Conservation (phyloP, 2,113 vertebrate genomes). For the Ranitomeya variabilis region DNA sequence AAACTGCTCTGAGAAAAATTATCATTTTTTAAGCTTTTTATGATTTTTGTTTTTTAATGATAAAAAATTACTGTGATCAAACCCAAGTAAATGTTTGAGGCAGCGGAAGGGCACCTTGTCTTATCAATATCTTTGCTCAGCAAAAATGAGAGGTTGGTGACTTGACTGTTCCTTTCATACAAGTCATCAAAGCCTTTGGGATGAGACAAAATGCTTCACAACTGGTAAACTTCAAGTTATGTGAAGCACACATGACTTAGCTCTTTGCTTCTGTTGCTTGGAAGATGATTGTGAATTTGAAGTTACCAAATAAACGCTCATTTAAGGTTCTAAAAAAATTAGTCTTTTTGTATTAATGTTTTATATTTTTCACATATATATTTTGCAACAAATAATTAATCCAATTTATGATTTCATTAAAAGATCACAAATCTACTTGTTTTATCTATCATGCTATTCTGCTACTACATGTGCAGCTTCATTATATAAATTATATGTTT, state of each 20-base stretch:
- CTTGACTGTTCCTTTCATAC: conserved; percentile 51
- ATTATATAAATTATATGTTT: not conserved
- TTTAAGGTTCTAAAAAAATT: not conserved
- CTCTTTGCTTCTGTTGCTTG: not conserved
- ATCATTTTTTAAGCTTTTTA: not conserved
- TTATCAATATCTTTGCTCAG: conserved; percentile 15
- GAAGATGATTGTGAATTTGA: conserved; percentile 8
- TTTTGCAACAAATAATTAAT: not conserved
- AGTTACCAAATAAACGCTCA: not conserved
- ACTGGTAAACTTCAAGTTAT: conserved; percentile 61
- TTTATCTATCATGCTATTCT: not conserved
- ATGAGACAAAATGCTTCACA: conserved; percentile 42
- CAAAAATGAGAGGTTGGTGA: conserved; percentile 27
- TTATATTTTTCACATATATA: not conserved
- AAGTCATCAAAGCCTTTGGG: conserved; percentile 56
- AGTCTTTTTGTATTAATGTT: too few relatives aligned
- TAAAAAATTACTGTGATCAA: not conserved
- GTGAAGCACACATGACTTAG: conserved; percentile 42
- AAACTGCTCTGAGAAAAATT: not conserved
- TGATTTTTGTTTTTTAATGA: not conserved
- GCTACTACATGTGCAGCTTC: not conserved
- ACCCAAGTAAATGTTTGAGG: not conserved
- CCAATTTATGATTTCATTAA: not conserved
- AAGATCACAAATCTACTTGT: not conserved
- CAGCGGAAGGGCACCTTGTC: conserved; percentile 19